A percentile compares a stretch with the other conserved stretches of the same genome.
phyloP scores from a whole-genome alignment of 2,888 invertebrate genomes.

The Chalcis sispes region DNA sequence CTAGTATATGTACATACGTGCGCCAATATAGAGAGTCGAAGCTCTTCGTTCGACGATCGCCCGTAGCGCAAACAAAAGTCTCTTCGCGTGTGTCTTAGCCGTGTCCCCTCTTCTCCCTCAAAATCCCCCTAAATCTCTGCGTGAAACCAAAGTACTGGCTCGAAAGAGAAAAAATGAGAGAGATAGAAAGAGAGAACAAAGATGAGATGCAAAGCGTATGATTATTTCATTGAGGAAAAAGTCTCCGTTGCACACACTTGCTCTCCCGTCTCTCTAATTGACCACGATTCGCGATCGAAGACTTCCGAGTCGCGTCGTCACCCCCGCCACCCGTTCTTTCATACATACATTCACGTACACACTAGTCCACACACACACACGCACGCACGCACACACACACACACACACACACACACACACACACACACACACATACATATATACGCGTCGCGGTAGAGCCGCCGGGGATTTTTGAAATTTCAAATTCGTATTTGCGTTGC shows the following conservation, averaged over 20 bases:
- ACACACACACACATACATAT: too few relatives aligned
- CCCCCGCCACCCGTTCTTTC: too few relatives aligned
- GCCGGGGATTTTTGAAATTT: constrained; percentile 74
- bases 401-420: too few relatives aligned
- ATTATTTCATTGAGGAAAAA: constrained; percentile 50
- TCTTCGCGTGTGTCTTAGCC: constrained; percentile 33
- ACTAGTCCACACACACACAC: too few relatives aligned
- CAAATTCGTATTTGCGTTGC: constrained; percentile 73
- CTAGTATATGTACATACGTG: too few relatives aligned
- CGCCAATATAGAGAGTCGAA: too few relatives aligned
- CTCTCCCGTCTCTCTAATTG: constrained; percentile 33
- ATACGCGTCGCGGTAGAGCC: background rate
- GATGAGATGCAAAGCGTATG: constrained; percentile 50
- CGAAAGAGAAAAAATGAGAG: too few relatives aligned
- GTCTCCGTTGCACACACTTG: constrained; percentile 1
- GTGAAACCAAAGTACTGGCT: too few relatives aligned
- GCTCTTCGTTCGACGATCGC: background rate
- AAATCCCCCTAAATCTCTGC: background rate
- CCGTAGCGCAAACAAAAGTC: constrained; percentile 3
- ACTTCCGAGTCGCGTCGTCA: too few relatives aligned
- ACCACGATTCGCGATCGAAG: constrained; percentile 32
- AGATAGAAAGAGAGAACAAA: background rate
- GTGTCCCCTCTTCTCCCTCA: too few relatives aligned
- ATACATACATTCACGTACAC: too few relatives aligned
- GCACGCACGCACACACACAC: too few relatives aligned